phyloP scores from a whole-genome alignment of 1,140 invertebrate genomes.

The Lepidurus couesii region DNA sequence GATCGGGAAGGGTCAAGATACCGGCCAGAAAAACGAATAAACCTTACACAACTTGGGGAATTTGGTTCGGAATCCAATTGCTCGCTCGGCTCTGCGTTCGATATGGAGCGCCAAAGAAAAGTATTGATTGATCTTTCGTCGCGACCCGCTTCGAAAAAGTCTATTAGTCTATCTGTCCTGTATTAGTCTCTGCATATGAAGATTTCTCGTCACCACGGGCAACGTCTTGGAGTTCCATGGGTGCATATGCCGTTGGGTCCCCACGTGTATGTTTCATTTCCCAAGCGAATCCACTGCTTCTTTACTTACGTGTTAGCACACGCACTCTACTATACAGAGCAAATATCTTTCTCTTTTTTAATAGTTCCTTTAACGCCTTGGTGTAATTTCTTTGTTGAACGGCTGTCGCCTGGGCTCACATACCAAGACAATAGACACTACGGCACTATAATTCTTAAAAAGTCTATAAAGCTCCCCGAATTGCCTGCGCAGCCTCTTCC shows the following conservation, averaged over 20 bases:
- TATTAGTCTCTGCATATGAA: background rate
- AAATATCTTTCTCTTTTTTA: too few relatives aligned
- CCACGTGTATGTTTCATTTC: background rate
- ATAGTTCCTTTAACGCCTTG: too few relatives aligned
- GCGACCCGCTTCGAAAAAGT: background rate
- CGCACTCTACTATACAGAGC: too few relatives aligned
- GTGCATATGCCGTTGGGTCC: background rate
- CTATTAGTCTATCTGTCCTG: conserved; percentile 5
- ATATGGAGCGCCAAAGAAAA: background rate
- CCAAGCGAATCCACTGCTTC: background rate
- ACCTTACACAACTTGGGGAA: too few relatives aligned
- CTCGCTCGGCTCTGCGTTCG: background rate
- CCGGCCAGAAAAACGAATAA: too few relatives aligned
- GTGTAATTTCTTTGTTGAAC: too few relatives aligned
- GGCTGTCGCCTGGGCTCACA: background rate
- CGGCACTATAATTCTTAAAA: background rate
- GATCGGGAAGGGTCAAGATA: too few relatives aligned
- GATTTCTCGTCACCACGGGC: background rate
- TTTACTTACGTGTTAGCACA: background rate
- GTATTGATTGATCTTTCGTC: background rate
- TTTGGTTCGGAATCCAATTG: too few relatives aligned
- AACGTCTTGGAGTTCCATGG: background rate
- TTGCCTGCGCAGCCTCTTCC: background rate
- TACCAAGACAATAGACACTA: background rate
- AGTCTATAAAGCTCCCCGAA: background rate